phyloP scores from a whole-genome alignment of 2,797 vertebrate species.

The Trichosurus vulpecula region DNA sequence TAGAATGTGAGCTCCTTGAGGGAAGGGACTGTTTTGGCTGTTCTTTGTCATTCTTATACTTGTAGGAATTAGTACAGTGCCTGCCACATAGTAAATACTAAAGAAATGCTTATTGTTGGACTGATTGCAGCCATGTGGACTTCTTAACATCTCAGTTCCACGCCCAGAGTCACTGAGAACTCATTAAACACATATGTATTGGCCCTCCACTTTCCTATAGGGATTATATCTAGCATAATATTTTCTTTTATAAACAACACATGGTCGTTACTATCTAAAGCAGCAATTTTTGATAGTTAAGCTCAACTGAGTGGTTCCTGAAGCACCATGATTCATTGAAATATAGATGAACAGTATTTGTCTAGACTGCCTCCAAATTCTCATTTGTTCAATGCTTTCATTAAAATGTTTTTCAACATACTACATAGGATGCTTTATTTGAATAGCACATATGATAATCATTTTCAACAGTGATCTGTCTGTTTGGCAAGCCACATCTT shows the following conservation, averaged over 20 bases:
- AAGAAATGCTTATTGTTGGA: neutral
- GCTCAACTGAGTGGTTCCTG: neutral
- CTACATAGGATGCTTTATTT: slow-evolving; percentile 11
- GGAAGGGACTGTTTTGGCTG: neutral
- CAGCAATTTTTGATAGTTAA: neutral
- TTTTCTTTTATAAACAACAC: neutral
- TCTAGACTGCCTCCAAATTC: neutral
- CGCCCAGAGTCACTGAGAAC: neutral
- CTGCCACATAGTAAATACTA: neutral
- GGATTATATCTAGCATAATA: neutral
- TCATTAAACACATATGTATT: neutral
- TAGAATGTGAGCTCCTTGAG: neutral
- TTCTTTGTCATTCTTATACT: neutral
- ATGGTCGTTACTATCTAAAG: neutral
- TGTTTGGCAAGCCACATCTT: slow-evolving; percentile 23
- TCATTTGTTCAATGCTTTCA: slow-evolving; percentile 45
- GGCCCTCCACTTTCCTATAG: neutral
- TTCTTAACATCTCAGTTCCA: neutral
- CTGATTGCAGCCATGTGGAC: neutral
- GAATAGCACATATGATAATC: neutral
- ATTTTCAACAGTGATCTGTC: slow-evolving; percentile 44
- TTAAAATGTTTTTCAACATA: slow-evolving; percentile 33
- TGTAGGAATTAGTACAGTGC: neutral
- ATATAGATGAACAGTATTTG: neutral
- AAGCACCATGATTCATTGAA: neutral